Evolutionary conservation across 2,888 invertebrate genomes (phyloP), one percentile per base, ranked within the genome.

Genomic region (Brachycybe producta): DNA sequence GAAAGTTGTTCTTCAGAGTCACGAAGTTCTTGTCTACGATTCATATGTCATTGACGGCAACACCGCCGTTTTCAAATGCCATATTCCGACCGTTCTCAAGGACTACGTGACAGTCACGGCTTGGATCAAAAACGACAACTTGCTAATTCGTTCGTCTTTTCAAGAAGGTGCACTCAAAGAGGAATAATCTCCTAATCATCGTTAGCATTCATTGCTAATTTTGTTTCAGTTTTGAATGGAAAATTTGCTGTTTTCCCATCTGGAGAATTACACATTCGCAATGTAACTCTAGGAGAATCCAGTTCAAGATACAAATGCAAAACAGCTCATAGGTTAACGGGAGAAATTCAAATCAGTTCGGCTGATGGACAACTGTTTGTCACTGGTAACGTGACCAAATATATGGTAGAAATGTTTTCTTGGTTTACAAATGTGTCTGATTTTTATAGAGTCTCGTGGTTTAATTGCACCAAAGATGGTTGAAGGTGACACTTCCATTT

Each of bases 11-110:
- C 54, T 52, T 27, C 54, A 54, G 24, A 44, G 52, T 5, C 52
- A 42, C 17, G 54, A 54, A n/a, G 52, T 54, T 23, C 54, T 52
- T 41, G 54, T 54, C 24, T 54, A 52, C 35, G 40, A 54, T 36
- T 51, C 52, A 23, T 44, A 54, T 42, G 41, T 52, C 13, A 54
- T 54, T 36, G 54, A 49, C 28, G 42, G 47, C 38, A 54, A 44
- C 32, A 54, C 54, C 24, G 54, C 54, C 15, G 54, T 54, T 23
- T 35, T 54, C 13, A 49, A 41, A 30, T 54, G 54, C 36, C 51
- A 52, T 36, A 52, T 54, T 17, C 52, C 54, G n/a, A 30, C 39
- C 21, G 49, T 54, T 35, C 30, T 54, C 15, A 43, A 48, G 8
- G 52, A 54, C 23, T 51, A 54, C 34, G 54, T 54, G 23, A 43